Evolutionary conservation across 2,797 vertebrate genomes (phyloP).

Genomic region (Aratinga solstitialis): DNA sequence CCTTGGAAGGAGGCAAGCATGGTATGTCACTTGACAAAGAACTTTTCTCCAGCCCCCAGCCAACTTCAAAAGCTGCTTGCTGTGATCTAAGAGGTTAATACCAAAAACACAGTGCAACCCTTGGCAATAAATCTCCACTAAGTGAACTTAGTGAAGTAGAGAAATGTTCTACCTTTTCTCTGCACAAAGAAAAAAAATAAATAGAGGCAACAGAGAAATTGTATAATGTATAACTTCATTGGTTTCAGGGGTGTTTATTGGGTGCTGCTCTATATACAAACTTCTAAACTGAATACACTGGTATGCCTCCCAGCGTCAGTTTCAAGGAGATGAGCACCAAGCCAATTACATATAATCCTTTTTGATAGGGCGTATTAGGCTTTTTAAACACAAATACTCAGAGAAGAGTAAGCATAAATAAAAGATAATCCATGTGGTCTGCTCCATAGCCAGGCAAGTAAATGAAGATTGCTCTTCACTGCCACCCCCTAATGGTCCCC

Average conservation of each 20-base stretch:
- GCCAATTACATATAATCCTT: not conserved
- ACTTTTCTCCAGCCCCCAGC: not conserved
- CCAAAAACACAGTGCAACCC: not conserved
- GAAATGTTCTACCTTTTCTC: not conserved
- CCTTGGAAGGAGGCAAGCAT: not conserved
- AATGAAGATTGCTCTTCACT: not conserved
- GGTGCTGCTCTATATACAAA: not conserved
- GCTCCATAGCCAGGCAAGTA: not conserved
- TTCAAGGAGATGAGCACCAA: not conserved
- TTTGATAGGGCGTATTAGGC: not conserved
- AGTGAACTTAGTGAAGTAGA: constrained; percentile 23
- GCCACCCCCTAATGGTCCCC: not conserved
- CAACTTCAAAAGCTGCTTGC: constrained; percentile 57
- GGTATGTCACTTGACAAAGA: not conserved
- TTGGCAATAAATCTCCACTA: constrained; percentile 15
- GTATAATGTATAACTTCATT: not conserved
- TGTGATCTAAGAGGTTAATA: constrained; percentile 54
- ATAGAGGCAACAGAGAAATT: not conserved
- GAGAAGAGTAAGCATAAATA: not conserved
- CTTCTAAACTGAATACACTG: not conserved
- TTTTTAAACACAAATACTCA: not conserved
- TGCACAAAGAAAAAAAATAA: not conserved
- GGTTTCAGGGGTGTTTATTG: not conserved
- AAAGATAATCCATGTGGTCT: not conserved
- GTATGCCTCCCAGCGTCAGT: not conserved